A percentile compares a stretch with the other conserved stretches of the same genome.
Conservation (phyloP, 2,113 vertebrate species). For the Lophochroa leadbeateri region DNA sequence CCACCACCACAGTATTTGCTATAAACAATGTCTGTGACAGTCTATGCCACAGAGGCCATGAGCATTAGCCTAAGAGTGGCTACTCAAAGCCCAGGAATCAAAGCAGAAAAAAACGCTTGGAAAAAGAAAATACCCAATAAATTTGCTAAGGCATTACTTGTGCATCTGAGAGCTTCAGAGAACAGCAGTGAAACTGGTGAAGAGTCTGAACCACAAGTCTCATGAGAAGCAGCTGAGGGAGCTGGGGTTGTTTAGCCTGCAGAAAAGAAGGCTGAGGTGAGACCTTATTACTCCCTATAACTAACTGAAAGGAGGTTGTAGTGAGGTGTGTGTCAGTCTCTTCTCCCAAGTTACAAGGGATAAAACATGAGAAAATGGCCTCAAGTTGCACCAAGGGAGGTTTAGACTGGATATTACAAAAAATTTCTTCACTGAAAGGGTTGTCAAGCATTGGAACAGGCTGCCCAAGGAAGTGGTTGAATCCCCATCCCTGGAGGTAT, state of each 20-base stretch:
- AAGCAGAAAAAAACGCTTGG: background rate
- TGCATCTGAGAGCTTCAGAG: background rate
- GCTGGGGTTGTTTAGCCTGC: background rate
- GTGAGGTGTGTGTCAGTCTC: accelerated
- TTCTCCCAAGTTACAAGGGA: background rate
- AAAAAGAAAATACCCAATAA: background rate
- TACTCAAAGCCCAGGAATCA: background rate
- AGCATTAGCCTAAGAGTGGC: background rate
- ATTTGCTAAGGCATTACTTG: background rate
- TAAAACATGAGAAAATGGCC: accelerated
- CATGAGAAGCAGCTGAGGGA: accelerated
- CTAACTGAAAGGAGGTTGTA: background rate
- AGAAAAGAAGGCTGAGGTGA: background rate
- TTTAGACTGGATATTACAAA: background rate
- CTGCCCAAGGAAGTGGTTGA: background rate
- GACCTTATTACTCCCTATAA: background rate
- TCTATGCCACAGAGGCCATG: background rate
- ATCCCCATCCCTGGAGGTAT: background rate
- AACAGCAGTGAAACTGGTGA: background rate
- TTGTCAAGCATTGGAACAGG: background rate
- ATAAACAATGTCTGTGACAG: background rate
- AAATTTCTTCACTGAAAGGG: background rate
- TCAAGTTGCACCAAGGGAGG: background rate
- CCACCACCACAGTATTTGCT: background rate
- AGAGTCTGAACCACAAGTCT: background rate